phyloP scores from a whole-genome alignment of 2,797 vertebrate species.

The Urocyon cinereoargenteus region DNA sequence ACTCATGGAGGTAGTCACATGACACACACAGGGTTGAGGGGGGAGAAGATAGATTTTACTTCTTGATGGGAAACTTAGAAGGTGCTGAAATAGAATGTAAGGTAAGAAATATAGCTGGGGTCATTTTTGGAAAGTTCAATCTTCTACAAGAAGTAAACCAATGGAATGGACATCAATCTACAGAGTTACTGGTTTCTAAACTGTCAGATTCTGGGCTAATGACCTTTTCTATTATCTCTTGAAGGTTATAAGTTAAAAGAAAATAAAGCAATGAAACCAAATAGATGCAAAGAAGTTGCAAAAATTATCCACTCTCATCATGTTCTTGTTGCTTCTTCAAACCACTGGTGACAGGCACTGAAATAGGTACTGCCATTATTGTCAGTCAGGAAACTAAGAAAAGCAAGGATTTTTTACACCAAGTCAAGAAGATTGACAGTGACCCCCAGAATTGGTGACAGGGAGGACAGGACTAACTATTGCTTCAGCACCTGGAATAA shows the following conservation, averaged over 20 bases:
- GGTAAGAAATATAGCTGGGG: background rate
- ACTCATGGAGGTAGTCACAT: background rate
- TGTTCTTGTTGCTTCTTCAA: background rate
- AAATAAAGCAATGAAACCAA: background rate
- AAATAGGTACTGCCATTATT: background rate
- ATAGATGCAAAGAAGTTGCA: background rate
- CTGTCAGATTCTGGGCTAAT: background rate
- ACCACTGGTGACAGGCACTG: background rate
- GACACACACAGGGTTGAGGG: background rate
- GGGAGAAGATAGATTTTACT: background rate
- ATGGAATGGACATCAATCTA: background rate
- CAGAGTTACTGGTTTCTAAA: background rate
- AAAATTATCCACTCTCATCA: background rate
- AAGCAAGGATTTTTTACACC: background rate
- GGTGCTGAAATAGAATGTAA: background rate
- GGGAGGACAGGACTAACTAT: background rate
- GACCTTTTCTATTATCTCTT: background rate
- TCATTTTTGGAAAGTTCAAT: background rate
- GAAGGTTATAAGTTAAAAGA: background rate
- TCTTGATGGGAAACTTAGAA: background rate
- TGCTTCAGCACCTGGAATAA: background rate
- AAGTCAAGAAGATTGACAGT: background rate
- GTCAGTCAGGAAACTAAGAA: background rate
- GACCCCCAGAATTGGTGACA: background rate
- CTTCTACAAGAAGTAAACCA: background rate